These are phyloP conservation scores for Antechinus stuartii DNA, from an alignment of 2,113 vertebrate genomes.

Conservation along the genomic window DNA sequence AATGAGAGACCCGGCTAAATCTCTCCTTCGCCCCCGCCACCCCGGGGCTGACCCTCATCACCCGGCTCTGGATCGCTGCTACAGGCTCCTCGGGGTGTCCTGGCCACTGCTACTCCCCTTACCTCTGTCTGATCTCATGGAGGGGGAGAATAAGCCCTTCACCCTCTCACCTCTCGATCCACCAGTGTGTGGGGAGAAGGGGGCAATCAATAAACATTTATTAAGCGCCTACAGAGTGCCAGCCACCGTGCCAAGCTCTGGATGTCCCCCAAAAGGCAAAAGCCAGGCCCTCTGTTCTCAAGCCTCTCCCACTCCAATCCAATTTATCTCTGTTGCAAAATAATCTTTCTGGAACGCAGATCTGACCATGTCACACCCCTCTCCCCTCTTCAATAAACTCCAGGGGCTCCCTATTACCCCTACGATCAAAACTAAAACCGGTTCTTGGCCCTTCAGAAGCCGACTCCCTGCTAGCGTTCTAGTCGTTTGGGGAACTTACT, in stretches of 20 bases:
- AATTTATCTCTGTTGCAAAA: background rate
- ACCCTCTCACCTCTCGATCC: no score
- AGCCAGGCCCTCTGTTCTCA: no score
- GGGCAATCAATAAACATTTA: no score
- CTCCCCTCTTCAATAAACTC: background rate
- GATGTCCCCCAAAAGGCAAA: no score
- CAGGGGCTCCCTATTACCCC: background rate
- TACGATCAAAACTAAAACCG: background rate
- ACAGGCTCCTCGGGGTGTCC: background rate
- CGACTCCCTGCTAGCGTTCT: background rate
- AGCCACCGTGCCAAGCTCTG: no score
- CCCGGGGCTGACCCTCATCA: background rate
- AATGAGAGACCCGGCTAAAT: background rate
- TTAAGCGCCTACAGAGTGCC: no score
- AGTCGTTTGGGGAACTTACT: background rate
- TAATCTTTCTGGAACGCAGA: background rate
- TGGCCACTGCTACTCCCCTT: no score
- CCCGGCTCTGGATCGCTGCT: background rate
- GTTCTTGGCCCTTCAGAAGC: background rate
- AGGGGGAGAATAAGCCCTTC: no score
- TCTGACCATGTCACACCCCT: background rate
- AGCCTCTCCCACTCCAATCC: background rate
- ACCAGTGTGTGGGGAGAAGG: no score
- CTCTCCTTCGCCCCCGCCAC: background rate
- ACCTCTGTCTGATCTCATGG: no score